Base-by-base conservation (phyloP, 2,797 vertebrate genomes). In the Syndactyla subalaris region DNA sequence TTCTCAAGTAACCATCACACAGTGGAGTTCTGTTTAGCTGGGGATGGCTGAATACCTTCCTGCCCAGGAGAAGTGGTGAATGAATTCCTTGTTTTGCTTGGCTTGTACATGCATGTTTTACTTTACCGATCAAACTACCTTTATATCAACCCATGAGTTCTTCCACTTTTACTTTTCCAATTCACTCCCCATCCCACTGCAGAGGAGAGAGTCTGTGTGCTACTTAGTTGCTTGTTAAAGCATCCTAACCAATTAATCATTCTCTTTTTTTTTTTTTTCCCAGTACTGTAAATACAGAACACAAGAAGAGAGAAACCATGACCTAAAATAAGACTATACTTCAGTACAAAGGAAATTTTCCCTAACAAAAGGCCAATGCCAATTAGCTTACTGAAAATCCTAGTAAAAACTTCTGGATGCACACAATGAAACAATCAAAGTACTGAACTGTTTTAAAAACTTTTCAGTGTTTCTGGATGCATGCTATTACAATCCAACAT, bases 401-500 rank as follows among this genome's bases (percentile, higher is more conserved):
- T 29, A 26, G 36, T 49, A 63, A 71, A 79, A 92, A 17, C 34
- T 67, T 75, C 23, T 23, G 41, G 24, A 85, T 39, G 15, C 30
- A 57, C 24, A 76, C 19, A 90, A 32, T 8, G 14, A 19, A 79
- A 66, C 55, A 85, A 79, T 58, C 20, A 38, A 61, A 85, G 38
- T 93, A 73, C 17, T 67, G 46, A 77, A 70, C 23, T 52, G 16
- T 76, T 93, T 95, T 70, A 62, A 89, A 96, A 95, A 89, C 39
- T 89, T 78, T 73, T 54, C 66, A 79, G 12, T 85, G 38, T 80
- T 96, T 94, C 76, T 71, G n/a, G 68, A 80, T 51, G 45, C 71
- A 67, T 26, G 45, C 49, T 94, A 83, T 90, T 95, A 97, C 70
- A 93, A 84, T 89, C 55, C 90, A 97, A 88, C 62, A 89, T 95